phyloP scores from a whole-genome alignment of 1,140 invertebrate species.

The Reticulitermes speratus region DNA sequence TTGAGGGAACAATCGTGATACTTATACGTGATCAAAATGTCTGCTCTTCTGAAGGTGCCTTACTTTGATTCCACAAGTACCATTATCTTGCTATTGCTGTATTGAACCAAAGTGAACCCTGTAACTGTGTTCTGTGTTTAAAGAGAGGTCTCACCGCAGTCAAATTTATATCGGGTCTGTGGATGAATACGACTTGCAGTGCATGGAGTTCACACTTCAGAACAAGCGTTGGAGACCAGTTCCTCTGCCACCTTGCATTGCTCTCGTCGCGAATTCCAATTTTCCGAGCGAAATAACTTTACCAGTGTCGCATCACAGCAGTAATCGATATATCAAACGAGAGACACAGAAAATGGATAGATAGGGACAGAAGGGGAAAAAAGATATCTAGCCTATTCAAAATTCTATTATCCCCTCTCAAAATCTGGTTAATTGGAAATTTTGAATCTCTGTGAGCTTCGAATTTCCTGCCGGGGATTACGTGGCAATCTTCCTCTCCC shows the following conservation, averaged over 20 bases:
- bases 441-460: constrained; percentile 32
- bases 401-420: constrained; percentile 30
- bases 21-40: too few relatives aligned
- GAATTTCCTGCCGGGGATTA: constrained; percentile 32
- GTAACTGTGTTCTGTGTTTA: too few relatives aligned
- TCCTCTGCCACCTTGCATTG: background rate
- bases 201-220: background rate
- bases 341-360: constrained; percentile 22
- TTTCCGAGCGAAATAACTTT: constrained; percentile 1
- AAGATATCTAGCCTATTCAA: constrained; percentile 23
- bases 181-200: background rate
- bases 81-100: too few relatives aligned
- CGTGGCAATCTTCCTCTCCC: constrained; percentile 33
- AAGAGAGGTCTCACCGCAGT: background rate
- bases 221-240: background rate
- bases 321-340: background rate
- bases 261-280: background rate
- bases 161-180: background rate
- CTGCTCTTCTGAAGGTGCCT: too few relatives aligned
- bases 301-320: constrained; percentile 8
- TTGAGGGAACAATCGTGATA: too few relatives aligned
- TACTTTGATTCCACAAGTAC: too few relatives aligned
- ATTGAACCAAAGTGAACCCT: too few relatives aligned
- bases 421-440: constrained; percentile 31
- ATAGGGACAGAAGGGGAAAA: background rate